Base-by-base conservation (phyloP, 1,140 invertebrate species). In the Temnothorax longispinosus region DNA sequence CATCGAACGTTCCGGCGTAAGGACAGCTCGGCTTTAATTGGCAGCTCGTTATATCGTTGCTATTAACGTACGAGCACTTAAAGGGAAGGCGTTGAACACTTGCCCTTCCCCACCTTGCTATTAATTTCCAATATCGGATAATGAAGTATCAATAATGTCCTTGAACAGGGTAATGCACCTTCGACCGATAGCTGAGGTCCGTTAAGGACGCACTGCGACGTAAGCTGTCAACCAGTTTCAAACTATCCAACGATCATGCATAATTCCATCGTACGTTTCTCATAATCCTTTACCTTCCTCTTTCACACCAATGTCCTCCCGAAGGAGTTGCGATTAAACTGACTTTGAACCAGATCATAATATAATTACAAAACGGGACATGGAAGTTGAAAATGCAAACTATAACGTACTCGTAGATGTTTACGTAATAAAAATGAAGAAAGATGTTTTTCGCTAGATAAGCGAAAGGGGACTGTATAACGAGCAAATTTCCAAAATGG, bases 71-170 rank as follows among this genome's bases (percentile, higher is more conserved):
- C 44, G n/a, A 71, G 54, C 56, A 60, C 54, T 60, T 62, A 72
- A 60, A 50, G 60, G 76, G 65, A 71, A 71, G 35, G 60, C 69
- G 32, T 89, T 54, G 11, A 52, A 44, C 60, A 41, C 47, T 64
- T 74, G 52, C 47, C 44, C 76, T 75, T 38, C n/a, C 67, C 47
- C 60, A 56, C 60, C 60, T 76, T 89, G 47, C 65, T 50, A 89
- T 78, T 90, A 87, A 89, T 87, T 84, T 89, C 85, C 88, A 75
- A 89, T 85, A 89, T 87, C 85, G 77, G 77, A 87, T 90, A 89
- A 90, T 75, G 88, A 90, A 89, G 85, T 75, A 85, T 90, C 88
- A 80, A 81, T 76, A 87, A 87, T 87, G 72, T 64, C 62, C 85
- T 84, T 58, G 77, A 90, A 78, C 77, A 56, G 44, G 56, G 74